Percentiles rank a stretch among this genome's conserved stretches.
These are phyloP conservation scores for Eristalis tenax DNA, from an alignment of 2,888 invertebrate genomes.

Conservation along the genomic window DNA sequence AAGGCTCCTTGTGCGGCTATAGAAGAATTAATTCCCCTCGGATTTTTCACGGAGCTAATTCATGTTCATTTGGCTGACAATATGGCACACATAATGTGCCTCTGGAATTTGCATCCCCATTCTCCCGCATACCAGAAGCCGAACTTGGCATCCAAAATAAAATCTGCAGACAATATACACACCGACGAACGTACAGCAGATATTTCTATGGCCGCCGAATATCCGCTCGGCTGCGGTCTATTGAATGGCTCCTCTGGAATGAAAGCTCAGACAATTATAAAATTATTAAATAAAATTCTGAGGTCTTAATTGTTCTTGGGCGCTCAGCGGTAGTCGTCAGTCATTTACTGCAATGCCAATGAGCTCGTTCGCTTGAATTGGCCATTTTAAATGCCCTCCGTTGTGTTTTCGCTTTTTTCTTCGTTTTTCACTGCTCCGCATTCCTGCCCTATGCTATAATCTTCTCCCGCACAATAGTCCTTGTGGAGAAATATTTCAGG, in stretches of 20 bases:
- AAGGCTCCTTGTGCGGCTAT: no score
- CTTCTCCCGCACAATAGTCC: slow-evolving; percentile 53
- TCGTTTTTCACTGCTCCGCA: slow-evolving; percentile 11
- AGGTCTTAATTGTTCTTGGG: slow-evolving; percentile 42
- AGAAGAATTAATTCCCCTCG: no score
- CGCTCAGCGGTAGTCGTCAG: slow-evolving; percentile 14
- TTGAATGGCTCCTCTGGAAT: not conserved
- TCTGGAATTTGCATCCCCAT: no score
- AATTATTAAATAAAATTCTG: slow-evolving; percentile 44
- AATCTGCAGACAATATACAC: no score
- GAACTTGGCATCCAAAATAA: no score
- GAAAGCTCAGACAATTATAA: slow-evolving; percentile 13
- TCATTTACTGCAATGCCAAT: slow-evolving; percentile 50
- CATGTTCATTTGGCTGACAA: no score
- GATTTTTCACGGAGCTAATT: no score
- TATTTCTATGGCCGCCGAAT: not conserved
- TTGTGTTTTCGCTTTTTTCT: not conserved
- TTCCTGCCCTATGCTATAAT: slow-evolving; percentile 48
- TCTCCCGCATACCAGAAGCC: no score
- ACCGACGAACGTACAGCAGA: no score
- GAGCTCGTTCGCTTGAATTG: slow-evolving; percentile 56
- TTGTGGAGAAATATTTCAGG: not conserved
- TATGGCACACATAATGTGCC: no score
- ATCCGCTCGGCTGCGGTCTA: not conserved
- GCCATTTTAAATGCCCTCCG: slow-evolving; percentile 34